Percentiles rank a stretch among this genome's conserved stretches.
Evolutionary conservation across 2,888 invertebrate species (phyloP).

Genomic region (Rhimphoctona megacephalus): DNA sequence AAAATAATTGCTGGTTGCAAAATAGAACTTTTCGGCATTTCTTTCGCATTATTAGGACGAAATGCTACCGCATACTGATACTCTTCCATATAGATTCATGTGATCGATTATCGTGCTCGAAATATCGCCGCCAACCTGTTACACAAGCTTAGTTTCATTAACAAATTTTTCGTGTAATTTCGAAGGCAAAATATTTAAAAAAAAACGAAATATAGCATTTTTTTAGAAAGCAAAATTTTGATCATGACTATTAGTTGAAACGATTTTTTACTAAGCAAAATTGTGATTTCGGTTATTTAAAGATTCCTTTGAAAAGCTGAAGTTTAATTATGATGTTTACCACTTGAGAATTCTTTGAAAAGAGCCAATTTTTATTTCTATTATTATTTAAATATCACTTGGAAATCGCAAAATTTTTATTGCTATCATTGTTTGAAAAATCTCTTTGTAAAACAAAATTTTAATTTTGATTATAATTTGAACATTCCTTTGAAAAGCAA

Average conservation of each 20-base stretch:
- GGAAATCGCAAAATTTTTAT: background rate
- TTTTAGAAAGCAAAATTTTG: background rate
- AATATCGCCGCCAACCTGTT: conserved; percentile 89
- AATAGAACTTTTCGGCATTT: conserved; percentile 85
- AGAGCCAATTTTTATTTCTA: too few species aligned
- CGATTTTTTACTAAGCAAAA: too few species aligned
- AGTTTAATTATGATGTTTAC: too few species aligned
- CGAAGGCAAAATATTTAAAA: background rate
- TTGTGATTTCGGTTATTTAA: too few species aligned
- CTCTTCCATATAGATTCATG: conserved; percentile 88
- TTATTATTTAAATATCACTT: too few species aligned
- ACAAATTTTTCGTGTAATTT: background rate
- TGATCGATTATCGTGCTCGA: conserved; percentile 87
- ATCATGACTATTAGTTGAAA: too few species aligned
- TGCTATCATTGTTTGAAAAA: background rate
- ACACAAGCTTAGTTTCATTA: background rate
- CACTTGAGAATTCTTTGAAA: too few species aligned
- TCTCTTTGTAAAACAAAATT: background rate
- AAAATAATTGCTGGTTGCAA: conserved; percentile 87
- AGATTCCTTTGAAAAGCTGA: too few species aligned
- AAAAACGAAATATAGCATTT: background rate
- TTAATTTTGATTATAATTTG: too few species aligned
- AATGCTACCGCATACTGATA: conserved; percentile 89
- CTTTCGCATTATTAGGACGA: conserved; percentile 87
- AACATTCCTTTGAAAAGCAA: background rate